Evolutionary conservation across 2,888 invertebrate genomes (phyloP).

Genomic region (Ectemnius cavifrons): DNA sequence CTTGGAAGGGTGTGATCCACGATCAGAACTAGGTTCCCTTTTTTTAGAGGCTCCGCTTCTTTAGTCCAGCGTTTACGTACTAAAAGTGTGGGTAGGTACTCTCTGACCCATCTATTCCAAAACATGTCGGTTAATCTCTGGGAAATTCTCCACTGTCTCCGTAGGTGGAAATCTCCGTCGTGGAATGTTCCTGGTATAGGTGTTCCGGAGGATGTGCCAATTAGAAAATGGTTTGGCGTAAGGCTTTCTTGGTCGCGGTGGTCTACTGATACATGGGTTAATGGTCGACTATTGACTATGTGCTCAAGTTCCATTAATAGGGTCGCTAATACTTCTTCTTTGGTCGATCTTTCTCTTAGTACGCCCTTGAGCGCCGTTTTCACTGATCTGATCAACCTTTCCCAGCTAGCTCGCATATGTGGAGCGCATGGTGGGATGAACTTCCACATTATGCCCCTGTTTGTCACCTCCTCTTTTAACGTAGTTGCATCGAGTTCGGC

Average conservation of each 20-base stretch:
- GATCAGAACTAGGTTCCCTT: not conserved
- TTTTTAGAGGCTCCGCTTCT: not conserved
- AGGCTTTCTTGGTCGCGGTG: not conserved
- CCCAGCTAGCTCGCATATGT: constrained; percentile 9
- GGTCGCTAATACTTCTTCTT: not conserved
- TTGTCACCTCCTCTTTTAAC: not conserved
- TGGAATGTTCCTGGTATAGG: not conserved
- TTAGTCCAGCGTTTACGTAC: not conserved
- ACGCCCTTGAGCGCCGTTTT: not conserved
- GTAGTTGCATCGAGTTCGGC: not conserved
- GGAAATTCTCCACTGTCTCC: not conserved
- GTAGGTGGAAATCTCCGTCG: not conserved
- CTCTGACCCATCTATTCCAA: constrained; percentile 3
- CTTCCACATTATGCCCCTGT: not conserved
- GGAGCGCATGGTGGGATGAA: not conserved
- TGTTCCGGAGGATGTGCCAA: not conserved
- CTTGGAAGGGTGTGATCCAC: not conserved
- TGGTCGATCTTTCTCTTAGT: not conserved
- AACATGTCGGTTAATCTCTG: not conserved
- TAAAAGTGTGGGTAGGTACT: not conserved
- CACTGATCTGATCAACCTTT: not conserved
- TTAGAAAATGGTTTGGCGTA: constrained; percentile 2
- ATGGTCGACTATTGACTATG: not conserved
- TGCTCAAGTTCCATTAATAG: not conserved
- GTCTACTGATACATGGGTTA: constrained; percentile 5